Evolutionary conservation across 2,888 invertebrate genomes (phyloP).

Genomic region (Lordiphosa andalusiaca): DNA sequence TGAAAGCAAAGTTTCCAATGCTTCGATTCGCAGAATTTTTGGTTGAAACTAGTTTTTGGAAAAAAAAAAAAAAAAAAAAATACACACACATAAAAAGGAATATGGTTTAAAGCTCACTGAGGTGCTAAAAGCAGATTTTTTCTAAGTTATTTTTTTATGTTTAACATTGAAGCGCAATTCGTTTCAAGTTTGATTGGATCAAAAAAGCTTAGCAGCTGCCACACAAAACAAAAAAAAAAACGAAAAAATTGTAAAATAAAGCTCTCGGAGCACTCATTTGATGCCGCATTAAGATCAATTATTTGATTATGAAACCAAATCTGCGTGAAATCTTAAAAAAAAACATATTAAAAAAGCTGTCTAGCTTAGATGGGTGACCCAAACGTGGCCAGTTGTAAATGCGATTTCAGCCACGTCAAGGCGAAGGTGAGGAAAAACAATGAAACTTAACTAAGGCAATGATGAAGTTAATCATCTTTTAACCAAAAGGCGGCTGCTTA

Average conservation of each 20-base stretch:
- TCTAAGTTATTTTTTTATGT: slow-evolving; percentile 5
- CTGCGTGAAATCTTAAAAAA: slow-evolving; percentile 74
- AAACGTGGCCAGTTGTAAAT: slow-evolving; percentile 43
- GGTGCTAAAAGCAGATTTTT: slow-evolving; percentile 57
- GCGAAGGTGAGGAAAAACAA: slow-evolving; percentile 46
- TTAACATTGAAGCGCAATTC: slow-evolving; percentile 69
- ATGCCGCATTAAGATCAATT: slow-evolving; percentile 79
- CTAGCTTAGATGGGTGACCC: slow-evolving; percentile 53
- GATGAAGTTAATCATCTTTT: slow-evolving; percentile 34
- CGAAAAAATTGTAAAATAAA: slow-evolving; percentile 12
- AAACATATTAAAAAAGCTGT: slow-evolving; percentile 43
- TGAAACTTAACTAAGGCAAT: slow-evolving; percentile 4
- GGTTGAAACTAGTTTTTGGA: slow-evolving; percentile 55
- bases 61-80: slow-evolving; percentile 3
- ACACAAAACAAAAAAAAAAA: slow-evolving; percentile 15
- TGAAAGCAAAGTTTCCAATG: slow-evolving; percentile 6
- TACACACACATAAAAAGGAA: slow-evolving; percentile 7
- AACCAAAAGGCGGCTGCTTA: slow-evolving; percentile 33
- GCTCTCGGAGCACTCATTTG: slow-evolving; percentile 54
- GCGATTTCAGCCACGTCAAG: slow-evolving; percentile 21
- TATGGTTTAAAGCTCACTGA: slow-evolving; percentile 27
- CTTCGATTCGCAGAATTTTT: slow-evolving; percentile 52
- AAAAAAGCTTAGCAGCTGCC: slow-evolving; percentile 49
- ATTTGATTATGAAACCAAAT: slow-evolving; percentile 79
- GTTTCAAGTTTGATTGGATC: slow-evolving; percentile 73